A percentile compares a stretch with the other conserved stretches of the same genome.
These are phyloP conservation scores for Macroteleia sp. DNA, from an alignment of 2,888 invertebrate genomes.

Conservation along the genomic window DNA sequence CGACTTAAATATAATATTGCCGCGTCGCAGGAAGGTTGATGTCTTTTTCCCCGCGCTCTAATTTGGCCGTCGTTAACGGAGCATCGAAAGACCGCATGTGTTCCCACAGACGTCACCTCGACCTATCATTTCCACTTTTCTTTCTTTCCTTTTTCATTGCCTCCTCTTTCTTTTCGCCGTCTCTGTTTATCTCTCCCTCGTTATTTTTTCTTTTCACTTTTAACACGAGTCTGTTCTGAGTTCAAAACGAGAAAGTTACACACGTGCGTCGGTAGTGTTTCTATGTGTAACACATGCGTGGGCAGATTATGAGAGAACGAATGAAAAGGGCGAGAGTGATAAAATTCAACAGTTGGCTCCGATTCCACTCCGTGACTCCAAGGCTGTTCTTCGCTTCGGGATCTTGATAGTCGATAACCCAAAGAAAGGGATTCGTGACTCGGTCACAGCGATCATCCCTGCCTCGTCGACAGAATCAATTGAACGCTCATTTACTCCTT, in stretches of 20 bases:
- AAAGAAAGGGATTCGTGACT: slow-evolving; percentile 61
- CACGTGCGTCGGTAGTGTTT: slow-evolving; percentile 51
- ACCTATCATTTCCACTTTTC: slow-evolving; percentile 71
- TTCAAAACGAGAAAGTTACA: slow-evolving; percentile 46
- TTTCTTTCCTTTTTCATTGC: slow-evolving; percentile 32
- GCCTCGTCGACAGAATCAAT: slow-evolving; percentile 30
- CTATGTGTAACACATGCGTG: slow-evolving; percentile 55
- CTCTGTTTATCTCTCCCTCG: slow-evolving; percentile 20
- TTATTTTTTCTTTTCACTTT: slow-evolving; percentile 20
- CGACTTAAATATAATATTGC: slow-evolving; percentile 37
- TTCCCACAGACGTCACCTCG: slow-evolving; percentile 61
- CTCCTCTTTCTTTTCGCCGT: too few species aligned
- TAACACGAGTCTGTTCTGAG: slow-evolving; percentile 33
- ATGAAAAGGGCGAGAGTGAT: slow-evolving; percentile 66
- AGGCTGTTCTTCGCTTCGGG: slow-evolving; percentile 54
- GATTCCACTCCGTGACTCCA: slow-evolving; percentile 44
- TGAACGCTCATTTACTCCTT: slow-evolving; percentile 41
- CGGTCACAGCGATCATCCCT: slow-evolving; percentile 41
- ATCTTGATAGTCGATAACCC: slow-evolving; percentile 60
- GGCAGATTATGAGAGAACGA: slow-evolving; percentile 58
- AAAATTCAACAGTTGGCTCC: slow-evolving; percentile 69
- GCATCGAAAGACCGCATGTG: slow-evolving; percentile 53
- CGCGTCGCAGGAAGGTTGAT: slow-evolving; percentile 15
- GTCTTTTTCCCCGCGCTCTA: slow-evolving; percentile 38
- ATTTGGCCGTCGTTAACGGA: slow-evolving; percentile 54